Base-by-base conservation (phyloP, 2,888 invertebrate genomes). In the Chaitophorus viminalis region DNA sequence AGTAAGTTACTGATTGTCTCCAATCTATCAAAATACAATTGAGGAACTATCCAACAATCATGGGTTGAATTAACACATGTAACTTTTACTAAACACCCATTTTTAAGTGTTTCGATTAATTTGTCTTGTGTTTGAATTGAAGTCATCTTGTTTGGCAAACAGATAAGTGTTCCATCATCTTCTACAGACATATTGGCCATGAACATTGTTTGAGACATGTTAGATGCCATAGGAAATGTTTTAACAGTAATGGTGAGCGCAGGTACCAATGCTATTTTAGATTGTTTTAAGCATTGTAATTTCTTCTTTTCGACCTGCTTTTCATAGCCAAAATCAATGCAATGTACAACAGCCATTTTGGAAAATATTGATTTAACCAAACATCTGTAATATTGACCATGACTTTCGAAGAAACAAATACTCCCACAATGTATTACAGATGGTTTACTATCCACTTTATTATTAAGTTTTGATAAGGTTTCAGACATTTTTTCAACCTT, bases 301-400 rank as follows among this genome's bases (percentile, higher is more conserved):
- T 86, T 86, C 79, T 79, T 86, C 29, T 72, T 86, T 1, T 72
- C 54, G 18, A 86, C 46, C 60, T 39, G 36, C 14, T 86, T 86
- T 86, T 86, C 86, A 86, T 54, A 86, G 46, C 86, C 86, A 60
- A 70, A 86, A 18, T 86, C 86, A 54, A 86, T 86, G n/a, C 86
- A 86, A 72, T 79, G 79, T 25, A 86, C 86, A 70, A 60, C 39
- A 4, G 54, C 79, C 36, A 31, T 60, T 79, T 79, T 79, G 3
- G 60, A 79, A 54, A 21, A 39, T 17, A 72, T 36, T 1, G 79
- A 79, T 72, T 79, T 72, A 17, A 86, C 70, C 29, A 72, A 60
- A 87, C 87, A 74, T 31, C 87, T 79, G 65, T 81, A 87, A 60
- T 65, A 87, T 74, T 60, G 31, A 1, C 87, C 81, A 81, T 75